Evolutionary conservation across 2,797 vertebrate species (phyloP), one percentile per base, ranked within the genome.

Genomic region (Macropodus opercularis): DNA sequence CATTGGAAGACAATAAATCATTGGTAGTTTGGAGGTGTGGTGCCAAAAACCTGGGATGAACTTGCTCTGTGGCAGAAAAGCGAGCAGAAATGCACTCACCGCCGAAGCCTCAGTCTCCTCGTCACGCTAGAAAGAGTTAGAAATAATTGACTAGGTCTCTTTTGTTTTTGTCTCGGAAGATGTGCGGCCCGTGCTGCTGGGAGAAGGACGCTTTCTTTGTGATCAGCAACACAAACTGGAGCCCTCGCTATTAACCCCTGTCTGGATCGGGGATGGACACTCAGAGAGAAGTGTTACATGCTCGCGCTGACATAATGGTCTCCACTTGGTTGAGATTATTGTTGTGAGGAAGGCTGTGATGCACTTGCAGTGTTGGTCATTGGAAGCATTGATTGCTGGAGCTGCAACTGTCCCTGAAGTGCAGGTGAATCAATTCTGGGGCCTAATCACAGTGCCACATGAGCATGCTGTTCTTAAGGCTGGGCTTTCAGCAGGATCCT

Each of bases 1-100:
- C 70, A 77, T 68, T 85, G 84, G 87, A 79, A 63, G 67, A 83
- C 79, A 80, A 89, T 92, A 89, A 86, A 91, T 92, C 87, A 89
- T 57, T 51, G 56, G 68, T 65, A 60, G 69, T 84, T 59, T 15
- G 7, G 69, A 85, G 78, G 72, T 61, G 69, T 65, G 79, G 69
- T 59, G 26, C 60, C 27, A 64, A 31, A 76, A n/a, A 87, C 84
- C 77, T 69, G 40, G 58, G 69, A 64, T 85, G 81, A 88, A 89
- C 84, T 75, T 31, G 50, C 72, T 73, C 61, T 50, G 47, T 74
- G 69, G 86, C 34, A 55, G n/a, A n/a, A 79, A 88, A 69, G 53
- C 52, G 18, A 29, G 40, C 21, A 44, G 51, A 62, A 50, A 74
- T 41, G 32, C 49, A 24, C 67, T 54, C 6, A 1, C 31, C 18